Conservation (phyloP, 2,113 vertebrate genomes). For the Upupa epops region DNA sequence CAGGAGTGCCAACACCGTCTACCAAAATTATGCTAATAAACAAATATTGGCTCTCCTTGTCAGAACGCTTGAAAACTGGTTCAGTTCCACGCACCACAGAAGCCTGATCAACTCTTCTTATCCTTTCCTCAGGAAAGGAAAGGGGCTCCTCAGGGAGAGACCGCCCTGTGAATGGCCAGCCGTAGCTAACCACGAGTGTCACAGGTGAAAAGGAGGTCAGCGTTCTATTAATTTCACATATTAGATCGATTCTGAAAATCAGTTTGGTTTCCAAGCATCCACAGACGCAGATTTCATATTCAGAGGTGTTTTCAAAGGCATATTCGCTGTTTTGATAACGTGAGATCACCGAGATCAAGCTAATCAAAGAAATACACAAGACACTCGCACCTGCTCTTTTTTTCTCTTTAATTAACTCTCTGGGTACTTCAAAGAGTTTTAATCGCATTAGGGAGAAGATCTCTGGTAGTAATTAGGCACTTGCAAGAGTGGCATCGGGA, state of each 20-base stretch:
- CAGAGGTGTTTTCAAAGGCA: neutral
- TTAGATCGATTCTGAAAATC: neutral
- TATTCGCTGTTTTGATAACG: neutral
- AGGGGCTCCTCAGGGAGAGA: no score
- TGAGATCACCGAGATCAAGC: conserved; percentile 42
- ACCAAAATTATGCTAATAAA: neutral
- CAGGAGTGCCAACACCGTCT: neutral
- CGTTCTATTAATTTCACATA: neutral
- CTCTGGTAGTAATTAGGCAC: conserved; percentile 45
- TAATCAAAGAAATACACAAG: neutral
- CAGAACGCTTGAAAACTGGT: neutral
- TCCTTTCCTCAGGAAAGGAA: no score
- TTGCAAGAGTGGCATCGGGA: neutral
- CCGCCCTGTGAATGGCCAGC: no score
- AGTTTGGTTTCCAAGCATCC: neutral
- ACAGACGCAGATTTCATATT: neutral
- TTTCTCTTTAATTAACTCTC: conserved; percentile 45
- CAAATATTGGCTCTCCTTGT: neutral
- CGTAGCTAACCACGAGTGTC: neutral
- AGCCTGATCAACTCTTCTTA: no score
- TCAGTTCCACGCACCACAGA: no score
- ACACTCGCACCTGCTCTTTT: neutral
- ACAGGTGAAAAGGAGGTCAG: neutral
- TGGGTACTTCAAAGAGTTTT: conserved; percentile 36
- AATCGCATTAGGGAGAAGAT: conserved; percentile 29